phyloP scores from a whole-genome alignment of 2,113 vertebrate genomes.

The Xenopus borealis region DNA sequence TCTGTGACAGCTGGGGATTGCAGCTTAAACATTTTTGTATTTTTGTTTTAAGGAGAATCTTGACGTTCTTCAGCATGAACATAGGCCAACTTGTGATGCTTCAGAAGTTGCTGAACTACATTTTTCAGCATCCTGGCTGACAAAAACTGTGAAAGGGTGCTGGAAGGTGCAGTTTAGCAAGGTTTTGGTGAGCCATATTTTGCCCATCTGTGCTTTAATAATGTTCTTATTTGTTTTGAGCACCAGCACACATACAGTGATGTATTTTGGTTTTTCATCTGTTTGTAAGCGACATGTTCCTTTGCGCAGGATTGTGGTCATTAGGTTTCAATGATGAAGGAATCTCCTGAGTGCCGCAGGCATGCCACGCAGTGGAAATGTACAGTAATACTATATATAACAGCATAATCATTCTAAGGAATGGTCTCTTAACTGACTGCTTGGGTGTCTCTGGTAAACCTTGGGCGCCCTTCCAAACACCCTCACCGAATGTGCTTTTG shows the following conservation, averaged over 20 bases:
- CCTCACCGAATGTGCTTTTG: slow-evolving; percentile 36
- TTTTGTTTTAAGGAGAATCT: too few relatives aligned
- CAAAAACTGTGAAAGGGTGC: too few relatives aligned
- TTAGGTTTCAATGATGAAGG: slow-evolving; percentile 43
- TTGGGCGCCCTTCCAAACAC: slow-evolving; percentile 17
- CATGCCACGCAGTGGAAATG: background rate
- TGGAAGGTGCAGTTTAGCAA: too few relatives aligned
- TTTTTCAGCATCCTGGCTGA: too few relatives aligned
- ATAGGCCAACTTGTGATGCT: too few relatives aligned
- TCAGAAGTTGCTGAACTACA: too few relatives aligned
- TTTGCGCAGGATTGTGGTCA: slow-evolving; percentile 27
- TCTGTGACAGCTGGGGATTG: too few relatives aligned
- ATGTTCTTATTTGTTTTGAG: background rate
- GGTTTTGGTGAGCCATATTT: too few relatives aligned
- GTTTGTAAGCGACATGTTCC: slow-evolving; percentile 15
- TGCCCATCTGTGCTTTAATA: too few relatives aligned
- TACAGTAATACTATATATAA: slow-evolving; percentile 18
- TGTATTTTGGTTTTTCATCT: background rate
- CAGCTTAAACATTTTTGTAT: too few relatives aligned
- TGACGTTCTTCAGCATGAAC: too few relatives aligned
- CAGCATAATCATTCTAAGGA: slow-evolving; percentile 31
- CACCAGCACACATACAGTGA: background rate
- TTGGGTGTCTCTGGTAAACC: slow-evolving; percentile 24
- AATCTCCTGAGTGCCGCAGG: slow-evolving; percentile 1
- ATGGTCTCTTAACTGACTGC: slow-evolving; percentile 37